Percentiles rank a stretch among this genome's conserved stretches.
Evolutionary conservation across 2,113 vertebrate genomes (phyloP).

Genomic region (Speoplatyrhinus poulsoni): DNA sequence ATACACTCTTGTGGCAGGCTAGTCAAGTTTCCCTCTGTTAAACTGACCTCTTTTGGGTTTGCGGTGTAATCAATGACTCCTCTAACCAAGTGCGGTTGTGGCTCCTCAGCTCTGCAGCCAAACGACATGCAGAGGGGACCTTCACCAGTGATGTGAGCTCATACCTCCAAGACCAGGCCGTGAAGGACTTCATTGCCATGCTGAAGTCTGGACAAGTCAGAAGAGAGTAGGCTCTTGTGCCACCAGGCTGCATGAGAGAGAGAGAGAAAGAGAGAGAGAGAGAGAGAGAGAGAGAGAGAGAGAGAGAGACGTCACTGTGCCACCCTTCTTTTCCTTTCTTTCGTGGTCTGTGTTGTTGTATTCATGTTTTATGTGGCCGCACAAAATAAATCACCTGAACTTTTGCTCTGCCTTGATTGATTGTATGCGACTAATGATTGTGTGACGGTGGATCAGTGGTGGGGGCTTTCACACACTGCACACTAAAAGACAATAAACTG

Average conservation of each 20-base stretch:
- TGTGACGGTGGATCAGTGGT: constrained; percentile 27
- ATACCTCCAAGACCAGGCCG: constrained; percentile 89
- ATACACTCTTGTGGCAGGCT: too few species aligned
- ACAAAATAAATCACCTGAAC: constrained; percentile 79
- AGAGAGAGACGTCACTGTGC: constrained; percentile 2
- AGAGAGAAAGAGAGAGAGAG: too few species aligned
- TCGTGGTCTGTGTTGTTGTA: constrained; percentile 20
- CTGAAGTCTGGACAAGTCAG: constrained; percentile 88
- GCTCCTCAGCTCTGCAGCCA: constrained; percentile 75
- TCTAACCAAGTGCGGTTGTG: background rate
- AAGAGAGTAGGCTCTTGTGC: constrained; percentile 86
- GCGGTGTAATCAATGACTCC: too few species aligned
- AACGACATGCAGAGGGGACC: constrained; percentile 91
- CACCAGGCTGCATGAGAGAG: background rate
- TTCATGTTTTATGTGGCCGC: constrained; percentile 50
- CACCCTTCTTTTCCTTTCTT: constrained; percentile 22
- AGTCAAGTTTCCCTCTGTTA: too few species aligned
- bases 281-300: too few species aligned
- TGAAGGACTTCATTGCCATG: constrained; percentile 92
- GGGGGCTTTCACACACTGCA: too few species aligned
- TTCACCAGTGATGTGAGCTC: constrained; percentile 94
- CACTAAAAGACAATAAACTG: too few species aligned
- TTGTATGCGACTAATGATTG: constrained; percentile 23
- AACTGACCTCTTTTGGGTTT: too few species aligned
- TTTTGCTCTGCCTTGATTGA: constrained; percentile 63